Percentiles rank a stretch among this genome's conserved stretches.
Evolutionary conservation across 2,888 invertebrate genomes (phyloP).

Genomic region (Hirudinaria manillensis): DNA sequence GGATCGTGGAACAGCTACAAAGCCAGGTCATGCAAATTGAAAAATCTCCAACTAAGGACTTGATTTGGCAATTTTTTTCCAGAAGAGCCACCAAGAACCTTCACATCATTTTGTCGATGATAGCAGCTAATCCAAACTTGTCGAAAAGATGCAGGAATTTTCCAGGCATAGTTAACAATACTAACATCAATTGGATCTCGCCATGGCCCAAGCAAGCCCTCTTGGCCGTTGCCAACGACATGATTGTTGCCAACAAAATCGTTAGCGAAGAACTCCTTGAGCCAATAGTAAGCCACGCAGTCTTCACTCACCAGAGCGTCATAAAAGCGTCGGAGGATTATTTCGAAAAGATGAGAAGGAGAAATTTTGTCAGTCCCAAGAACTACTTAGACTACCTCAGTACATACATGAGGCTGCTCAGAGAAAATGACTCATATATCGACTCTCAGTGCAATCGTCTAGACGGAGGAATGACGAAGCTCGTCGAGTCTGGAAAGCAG

Average conservation of each 20-base stretch:
- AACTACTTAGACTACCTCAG: constrained; percentile 82
- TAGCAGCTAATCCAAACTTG: constrained; percentile 73
- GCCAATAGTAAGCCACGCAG: constrained; percentile 75
- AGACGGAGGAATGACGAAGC: constrained; percentile 70
- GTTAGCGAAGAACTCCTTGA: constrained; percentile 66
- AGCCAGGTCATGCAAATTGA: constrained; percentile 57
- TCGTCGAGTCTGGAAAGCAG: constrained; percentile 78
- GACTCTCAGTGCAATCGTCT: constrained; percentile 64
- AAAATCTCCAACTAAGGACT: constrained; percentile 70
- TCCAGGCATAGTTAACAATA: constrained; percentile 78
- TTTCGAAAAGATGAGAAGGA: constrained; percentile 67
- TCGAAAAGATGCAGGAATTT: constrained; percentile 80
- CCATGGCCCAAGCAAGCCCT: constrained; percentile 87
- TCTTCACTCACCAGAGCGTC: constrained; percentile 74
- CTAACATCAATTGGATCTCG: constrained; percentile 87
- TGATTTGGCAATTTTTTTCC: constrained; percentile 78
- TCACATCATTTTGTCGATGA: constrained; percentile 82
- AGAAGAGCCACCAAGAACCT: constrained; percentile 72
- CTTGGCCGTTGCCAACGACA: constrained; percentile 77
- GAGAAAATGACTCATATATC: constrained; percentile 63
- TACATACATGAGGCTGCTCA: constrained; percentile 69
- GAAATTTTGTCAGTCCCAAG: constrained; percentile 83
- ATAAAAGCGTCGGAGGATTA: constrained; percentile 69
- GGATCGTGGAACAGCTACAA: constrained; percentile 62
- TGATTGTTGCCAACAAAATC: constrained; percentile 66